phyloP scores from a whole-genome alignment of 2,797 vertebrate genomes.

The Lycodopsis pacificus region DNA sequence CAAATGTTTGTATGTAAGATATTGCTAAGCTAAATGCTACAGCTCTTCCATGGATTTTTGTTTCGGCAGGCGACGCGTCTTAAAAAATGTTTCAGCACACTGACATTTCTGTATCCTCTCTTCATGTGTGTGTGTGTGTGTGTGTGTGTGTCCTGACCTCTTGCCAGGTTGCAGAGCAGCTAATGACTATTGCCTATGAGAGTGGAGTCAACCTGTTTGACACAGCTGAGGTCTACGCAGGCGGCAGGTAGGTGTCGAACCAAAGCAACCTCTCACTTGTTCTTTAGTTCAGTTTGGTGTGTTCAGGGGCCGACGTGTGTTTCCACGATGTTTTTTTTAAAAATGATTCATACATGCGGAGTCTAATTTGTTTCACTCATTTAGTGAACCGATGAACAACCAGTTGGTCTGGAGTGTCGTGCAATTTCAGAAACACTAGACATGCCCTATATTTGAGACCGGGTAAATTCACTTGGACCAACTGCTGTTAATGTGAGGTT shows the following conservation, averaged over 20 bases:
- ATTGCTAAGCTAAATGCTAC: neutral
- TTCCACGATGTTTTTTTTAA: neutral
- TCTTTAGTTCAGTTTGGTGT: neutral
- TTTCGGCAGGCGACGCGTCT: neutral
- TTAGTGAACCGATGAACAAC: neutral
- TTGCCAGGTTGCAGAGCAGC: conserved; percentile 90
- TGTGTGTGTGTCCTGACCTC: conserved; percentile 4
- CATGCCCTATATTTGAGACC: neutral
- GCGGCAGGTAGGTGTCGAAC: conserved; percentile 79
- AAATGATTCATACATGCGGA: neutral
- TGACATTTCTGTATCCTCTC: conserved; percentile 21
- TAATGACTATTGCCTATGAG: conserved; percentile 95
- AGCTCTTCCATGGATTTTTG: neutral
- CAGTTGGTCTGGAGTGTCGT: neutral
- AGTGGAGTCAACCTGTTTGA: conserved; percentile 94
- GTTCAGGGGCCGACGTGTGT: conserved; percentile 23
- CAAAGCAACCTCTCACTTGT: neutral
- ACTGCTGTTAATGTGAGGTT: neutral
- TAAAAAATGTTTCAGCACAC: neutral
- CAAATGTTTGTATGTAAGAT: neutral
- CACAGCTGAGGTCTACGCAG: conserved; percentile 92
- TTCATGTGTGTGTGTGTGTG: neutral
- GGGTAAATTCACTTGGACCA: neutral
- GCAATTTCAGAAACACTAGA: neutral
- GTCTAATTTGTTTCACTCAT: neutral